Evolutionary conservation across 1,140 invertebrate genomes (phyloP).

Genomic region (Forficula auricularia): DNA sequence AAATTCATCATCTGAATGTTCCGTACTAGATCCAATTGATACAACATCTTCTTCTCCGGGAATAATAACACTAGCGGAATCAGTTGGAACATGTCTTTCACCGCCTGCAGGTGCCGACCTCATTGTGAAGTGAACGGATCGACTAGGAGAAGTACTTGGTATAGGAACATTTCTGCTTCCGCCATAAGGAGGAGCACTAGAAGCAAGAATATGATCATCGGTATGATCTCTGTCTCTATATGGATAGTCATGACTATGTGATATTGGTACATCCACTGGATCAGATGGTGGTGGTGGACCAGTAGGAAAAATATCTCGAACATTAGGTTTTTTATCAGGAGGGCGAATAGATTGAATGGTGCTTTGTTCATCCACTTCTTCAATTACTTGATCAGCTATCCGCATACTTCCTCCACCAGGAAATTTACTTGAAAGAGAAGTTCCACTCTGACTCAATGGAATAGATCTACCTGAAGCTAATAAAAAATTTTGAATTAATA

Average conservation of each 20-base stretch:
- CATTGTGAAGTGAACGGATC: not conserved
- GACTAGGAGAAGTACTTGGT: constrained; percentile 10
- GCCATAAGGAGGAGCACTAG: no score
- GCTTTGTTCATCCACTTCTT: constrained; percentile 64
- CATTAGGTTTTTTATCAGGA: constrained; percentile 30
- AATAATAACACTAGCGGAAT: constrained; percentile 15
- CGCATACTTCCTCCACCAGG: constrained; percentile 38
- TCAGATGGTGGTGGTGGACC: constrained; percentile 3
- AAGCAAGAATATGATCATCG: no score
- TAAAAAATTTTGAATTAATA: no score
- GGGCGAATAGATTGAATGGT: constrained; percentile 50
- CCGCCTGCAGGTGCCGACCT: not conserved
- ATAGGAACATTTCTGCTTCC: not conserved
- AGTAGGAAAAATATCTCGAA: constrained; percentile 25
- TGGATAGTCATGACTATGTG: no score
- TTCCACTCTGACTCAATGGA: not conserved
- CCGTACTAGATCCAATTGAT: constrained; percentile 3
- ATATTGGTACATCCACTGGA: constrained; percentile 4
- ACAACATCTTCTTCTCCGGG: constrained; percentile 2
- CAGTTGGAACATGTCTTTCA: constrained; percentile 6
- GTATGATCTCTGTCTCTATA: no score
- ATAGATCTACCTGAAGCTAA: no score
- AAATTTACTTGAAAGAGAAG: constrained; percentile 4
- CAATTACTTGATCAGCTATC: constrained; percentile 57
- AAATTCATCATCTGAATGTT: constrained; percentile 29